Evolutionary conservation across 2,113 vertebrate species (phyloP).

Genomic region (Alaudala cheleensis): DNA sequence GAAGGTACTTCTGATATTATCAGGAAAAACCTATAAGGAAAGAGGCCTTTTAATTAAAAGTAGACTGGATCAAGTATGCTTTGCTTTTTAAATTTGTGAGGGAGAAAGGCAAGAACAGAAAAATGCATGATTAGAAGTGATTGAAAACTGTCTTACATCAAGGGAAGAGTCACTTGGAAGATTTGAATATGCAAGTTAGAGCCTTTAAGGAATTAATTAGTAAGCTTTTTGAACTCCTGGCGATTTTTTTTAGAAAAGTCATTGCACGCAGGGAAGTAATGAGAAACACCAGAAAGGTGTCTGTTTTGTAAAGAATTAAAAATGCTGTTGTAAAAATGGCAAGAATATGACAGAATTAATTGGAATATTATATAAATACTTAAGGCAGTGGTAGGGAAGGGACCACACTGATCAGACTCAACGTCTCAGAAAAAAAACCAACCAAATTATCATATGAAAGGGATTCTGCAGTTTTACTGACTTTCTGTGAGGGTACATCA

Average conservation of each 20-base stretch:
- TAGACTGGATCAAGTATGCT: slow-evolving; percentile 11
- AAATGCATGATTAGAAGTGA: background rate
- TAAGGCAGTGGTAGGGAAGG: background rate
- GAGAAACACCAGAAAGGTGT: background rate
- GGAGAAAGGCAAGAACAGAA: slow-evolving; percentile 11
- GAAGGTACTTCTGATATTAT: slow-evolving; percentile 28
- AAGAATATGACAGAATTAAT: background rate
- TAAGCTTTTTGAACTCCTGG: background rate
- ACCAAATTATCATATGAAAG: background rate
- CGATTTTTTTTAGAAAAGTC: background rate
- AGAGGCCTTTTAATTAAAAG: slow-evolving; percentile 39
- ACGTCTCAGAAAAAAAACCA: background rate
- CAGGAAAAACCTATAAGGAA: slow-evolving; percentile 1
- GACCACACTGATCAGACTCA: background rate
- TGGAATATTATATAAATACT: background rate
- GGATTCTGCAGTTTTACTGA: background rate
- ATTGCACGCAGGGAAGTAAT: background rate
- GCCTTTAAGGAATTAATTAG: background rate
- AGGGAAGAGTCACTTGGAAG: background rate
- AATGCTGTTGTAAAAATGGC: background rate
- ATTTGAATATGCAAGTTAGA: background rate
- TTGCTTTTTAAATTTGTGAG: slow-evolving; percentile 25
- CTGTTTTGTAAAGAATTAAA: background rate
- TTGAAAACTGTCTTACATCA: background rate
- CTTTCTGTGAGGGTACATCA: background rate